phyloP scores from a whole-genome alignment of 2,797 vertebrate genomes.

The Pseudochromis fuscus region DNA sequence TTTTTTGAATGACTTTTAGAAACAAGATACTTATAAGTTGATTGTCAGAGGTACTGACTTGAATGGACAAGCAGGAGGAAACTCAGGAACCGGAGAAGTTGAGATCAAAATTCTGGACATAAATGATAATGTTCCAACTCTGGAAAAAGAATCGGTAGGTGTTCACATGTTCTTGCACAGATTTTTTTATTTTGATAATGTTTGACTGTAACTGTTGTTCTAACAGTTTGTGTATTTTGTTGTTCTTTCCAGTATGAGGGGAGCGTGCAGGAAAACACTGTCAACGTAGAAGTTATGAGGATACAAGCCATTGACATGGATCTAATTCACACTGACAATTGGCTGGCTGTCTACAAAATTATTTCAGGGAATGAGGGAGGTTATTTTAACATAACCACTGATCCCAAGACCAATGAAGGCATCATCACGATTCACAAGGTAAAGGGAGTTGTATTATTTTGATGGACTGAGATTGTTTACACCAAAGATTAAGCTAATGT shows the following conservation, averaged over 20 bases:
- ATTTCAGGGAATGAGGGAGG: slow-evolving; percentile 92
- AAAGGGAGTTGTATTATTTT: slow-evolving; percentile 27
- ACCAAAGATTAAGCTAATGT: neutral
- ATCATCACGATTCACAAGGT: slow-evolving; percentile 91
- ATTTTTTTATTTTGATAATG: neutral
- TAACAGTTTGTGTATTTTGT: slow-evolving; percentile 7
- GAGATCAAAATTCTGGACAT: slow-evolving; percentile 89
- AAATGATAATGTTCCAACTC: slow-evolving; percentile 92
- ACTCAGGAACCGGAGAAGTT: slow-evolving; percentile 77
- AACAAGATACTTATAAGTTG: slow-evolving; percentile 85
- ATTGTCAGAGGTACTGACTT: slow-evolving; percentile 85
- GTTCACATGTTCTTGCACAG: neutral
- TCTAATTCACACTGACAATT: slow-evolving; percentile 89
- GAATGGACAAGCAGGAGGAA: slow-evolving; percentile 72
- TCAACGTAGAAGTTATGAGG: slow-evolving; percentile 87
- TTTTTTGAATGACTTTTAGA: slow-evolving; percentile 70
- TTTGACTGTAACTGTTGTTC: neutral
- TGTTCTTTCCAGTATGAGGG: slow-evolving; percentile 90
- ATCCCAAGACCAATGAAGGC: slow-evolving; percentile 91
- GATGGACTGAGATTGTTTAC: neutral
- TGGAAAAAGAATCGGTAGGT: slow-evolving; percentile 82
- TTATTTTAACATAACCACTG: slow-evolving; percentile 91
- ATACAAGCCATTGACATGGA: slow-evolving; percentile 90
- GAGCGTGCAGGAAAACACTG: slow-evolving; percentile 89
- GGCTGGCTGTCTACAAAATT: slow-evolving; percentile 89